Conservation (phyloP, 2,888 invertebrate genomes). For the Luffia ferchaultella region DNA sequence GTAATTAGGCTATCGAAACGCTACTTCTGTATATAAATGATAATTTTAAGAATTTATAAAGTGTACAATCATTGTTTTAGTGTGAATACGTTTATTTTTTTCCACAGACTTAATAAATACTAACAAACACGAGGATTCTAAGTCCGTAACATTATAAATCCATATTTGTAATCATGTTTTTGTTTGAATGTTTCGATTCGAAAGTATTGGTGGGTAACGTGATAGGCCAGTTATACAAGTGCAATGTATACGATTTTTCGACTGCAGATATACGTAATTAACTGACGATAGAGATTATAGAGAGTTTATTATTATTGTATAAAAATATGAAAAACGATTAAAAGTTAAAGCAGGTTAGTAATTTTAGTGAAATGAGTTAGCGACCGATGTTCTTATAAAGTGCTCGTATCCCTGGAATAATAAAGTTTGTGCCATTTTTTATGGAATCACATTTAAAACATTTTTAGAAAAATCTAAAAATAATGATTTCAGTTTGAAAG, state of each 20-base stretch:
- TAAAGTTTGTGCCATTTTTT: background rate
- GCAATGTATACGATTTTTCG: conserved; percentile 68
- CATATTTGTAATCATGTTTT: conserved; percentile 6
- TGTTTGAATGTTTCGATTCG: conserved; percentile 18
- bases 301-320: conserved; percentile 47
- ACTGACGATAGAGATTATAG: conserved; percentile 54
- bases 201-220: conserved; percentile 26
- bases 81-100: conserved; percentile 51
- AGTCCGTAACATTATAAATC: background rate
- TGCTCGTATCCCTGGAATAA: background rate
- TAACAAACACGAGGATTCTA: background rate
- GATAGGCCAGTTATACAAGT: conserved; percentile 64
- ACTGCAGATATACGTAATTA: conserved; percentile 64
- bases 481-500: conserved; percentile 41
- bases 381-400: conserved; percentile 36
- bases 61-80: conserved; percentile 61
- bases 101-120: background rate
- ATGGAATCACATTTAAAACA: background rate
- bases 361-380: background rate
- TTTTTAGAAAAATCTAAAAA: background rate
- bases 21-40: conserved; percentile 59
- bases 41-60: conserved; percentile 56
- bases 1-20: conserved; percentile 58
- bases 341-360: background rate
- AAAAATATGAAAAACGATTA: too few species aligned